These are phyloP conservation scores for Neuroscelio doddi DNA, from an alignment of 2,888 invertebrate species.

Conservation along the genomic window DNA sequence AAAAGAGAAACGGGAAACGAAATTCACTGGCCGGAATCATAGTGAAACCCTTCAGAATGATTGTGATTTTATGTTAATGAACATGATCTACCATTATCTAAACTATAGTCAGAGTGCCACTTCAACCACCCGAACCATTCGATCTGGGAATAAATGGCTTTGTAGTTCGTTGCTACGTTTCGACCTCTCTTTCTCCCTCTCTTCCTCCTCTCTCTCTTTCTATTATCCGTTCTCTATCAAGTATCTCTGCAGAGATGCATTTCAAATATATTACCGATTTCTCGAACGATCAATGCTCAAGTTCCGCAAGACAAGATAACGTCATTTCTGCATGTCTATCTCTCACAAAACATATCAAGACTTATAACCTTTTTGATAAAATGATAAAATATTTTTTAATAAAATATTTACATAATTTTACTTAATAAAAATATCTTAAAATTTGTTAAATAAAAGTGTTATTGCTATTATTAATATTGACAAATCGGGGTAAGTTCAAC, in stretches of 20 bases:
- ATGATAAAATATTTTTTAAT: too few relatives aligned
- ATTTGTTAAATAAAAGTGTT: too few relatives aligned
- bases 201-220: background rate
- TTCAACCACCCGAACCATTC: constrained; percentile 41
- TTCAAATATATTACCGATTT: constrained; percentile 55
- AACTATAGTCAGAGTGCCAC: constrained; percentile 58
- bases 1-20: constrained; percentile 18
- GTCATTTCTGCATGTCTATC: constrained; percentile 3
- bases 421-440: too few relatives aligned
- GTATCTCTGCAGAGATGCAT: constrained; percentile 19
- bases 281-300: constrained; percentile 49
- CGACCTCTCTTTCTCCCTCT: constrained; percentile 14
- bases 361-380: too few relatives aligned
- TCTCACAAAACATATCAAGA: too few relatives aligned
- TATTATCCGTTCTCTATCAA: too few relatives aligned
- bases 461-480: too few relatives aligned
- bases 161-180: constrained; percentile 29
- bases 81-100: constrained; percentile 62
- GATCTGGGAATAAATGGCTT: constrained; percentile 33
- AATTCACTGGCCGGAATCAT: constrained; percentile 19
- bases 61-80: constrained; percentile 60
- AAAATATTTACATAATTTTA: too few relatives aligned
- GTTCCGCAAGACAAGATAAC: constrained; percentile 20
- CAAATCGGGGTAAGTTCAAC: too few relatives aligned
- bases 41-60: constrained; percentile 25